Percentiles rank a stretch among this genome's conserved stretches.
phyloP scores from a whole-genome alignment of 2,797 vertebrate genomes.

The Dendrocincla fuliginosa region DNA sequence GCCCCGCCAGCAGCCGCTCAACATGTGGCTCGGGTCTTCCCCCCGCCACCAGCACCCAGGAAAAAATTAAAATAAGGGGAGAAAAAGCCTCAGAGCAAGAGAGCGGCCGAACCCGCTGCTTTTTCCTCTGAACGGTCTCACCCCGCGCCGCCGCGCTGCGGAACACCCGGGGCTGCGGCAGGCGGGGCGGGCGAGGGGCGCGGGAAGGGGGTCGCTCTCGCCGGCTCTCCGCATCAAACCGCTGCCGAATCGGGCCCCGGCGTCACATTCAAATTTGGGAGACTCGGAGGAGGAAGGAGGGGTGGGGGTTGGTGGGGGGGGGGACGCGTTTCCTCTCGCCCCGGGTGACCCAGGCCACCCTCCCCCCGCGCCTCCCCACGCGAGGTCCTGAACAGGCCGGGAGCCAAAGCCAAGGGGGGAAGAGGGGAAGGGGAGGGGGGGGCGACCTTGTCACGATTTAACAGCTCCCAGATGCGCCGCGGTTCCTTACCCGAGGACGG shows the following conservation, averaged over 20 bases:
- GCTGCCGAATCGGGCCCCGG: background rate
- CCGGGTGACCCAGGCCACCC: constrained; percentile 2
- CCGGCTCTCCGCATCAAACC: background rate
- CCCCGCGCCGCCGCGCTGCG: background rate
- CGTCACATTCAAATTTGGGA: constrained; percentile 17
- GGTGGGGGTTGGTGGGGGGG: background rate
- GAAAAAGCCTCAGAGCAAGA: background rate
- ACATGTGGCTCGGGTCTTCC: background rate
- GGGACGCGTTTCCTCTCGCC: constrained; percentile 7
- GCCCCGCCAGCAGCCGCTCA: background rate
- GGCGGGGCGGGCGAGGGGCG: background rate
- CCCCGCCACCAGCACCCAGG: background rate
- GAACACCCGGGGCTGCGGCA: background rate
- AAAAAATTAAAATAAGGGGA: background rate
- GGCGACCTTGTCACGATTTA: background rate
- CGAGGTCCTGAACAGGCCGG: background rate
- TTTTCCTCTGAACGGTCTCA: background rate
- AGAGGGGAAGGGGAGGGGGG: background rate
- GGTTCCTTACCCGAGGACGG: constrained; percentile 95
- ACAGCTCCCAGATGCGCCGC: constrained; percentile 37
- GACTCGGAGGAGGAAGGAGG: background rate
- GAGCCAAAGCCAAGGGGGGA: background rate
- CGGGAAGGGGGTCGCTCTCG: background rate
- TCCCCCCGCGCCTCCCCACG: background rate
- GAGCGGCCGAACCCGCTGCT: background rate